Evolutionary conservation across 2,113 vertebrate genomes (phyloP), one percentile per base, ranked within the genome.

Genomic region (Clarias gariepinus): DNA sequence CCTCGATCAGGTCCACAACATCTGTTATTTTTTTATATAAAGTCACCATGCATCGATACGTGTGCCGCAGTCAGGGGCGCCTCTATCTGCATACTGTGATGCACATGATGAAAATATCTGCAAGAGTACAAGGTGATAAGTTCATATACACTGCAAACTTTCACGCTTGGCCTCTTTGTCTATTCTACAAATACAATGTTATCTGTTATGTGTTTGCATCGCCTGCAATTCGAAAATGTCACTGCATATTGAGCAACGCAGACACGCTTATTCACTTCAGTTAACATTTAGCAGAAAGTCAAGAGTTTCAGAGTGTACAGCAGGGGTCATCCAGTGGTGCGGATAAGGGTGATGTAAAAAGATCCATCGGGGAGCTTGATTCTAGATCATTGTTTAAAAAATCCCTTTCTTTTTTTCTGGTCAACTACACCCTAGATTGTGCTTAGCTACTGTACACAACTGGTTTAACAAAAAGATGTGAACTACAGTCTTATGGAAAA

Each of bases 281-380:
- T 57, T 16, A 79, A 79, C 53, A 28, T 79, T 79, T 55, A 76
- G 41, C 73, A 76, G 13, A 79, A 30, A 57, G 76, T 78, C 16
- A 8, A 11, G 53, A 1, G n/a, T 79, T 30, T 79, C 15, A 4
- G 28, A 79, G 25, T 30, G 9, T 79, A 79, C 41, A 76, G 4
- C 23, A 25, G 23, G 41, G 41, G 41, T 76, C 73, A 12, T 2
- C 23, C 41, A 36, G 33, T 25, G 11, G 71, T 52, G 66, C 66
- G 6, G 28, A 18, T 69, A 33, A 69, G 15, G 66, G 18, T 19
- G 15, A 71, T 68, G 13, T 15, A 68, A 21, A 11, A 73, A 73
- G 69, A 19, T 73, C 23, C 8, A 73, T 47, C 19, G 33, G 13
- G 41, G 36, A 1, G 7, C 7, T 21, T 41, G 18, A 36, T 10